Conservation (phyloP, 2,797 vertebrate species). For the Artibeus lituratus region DNA sequence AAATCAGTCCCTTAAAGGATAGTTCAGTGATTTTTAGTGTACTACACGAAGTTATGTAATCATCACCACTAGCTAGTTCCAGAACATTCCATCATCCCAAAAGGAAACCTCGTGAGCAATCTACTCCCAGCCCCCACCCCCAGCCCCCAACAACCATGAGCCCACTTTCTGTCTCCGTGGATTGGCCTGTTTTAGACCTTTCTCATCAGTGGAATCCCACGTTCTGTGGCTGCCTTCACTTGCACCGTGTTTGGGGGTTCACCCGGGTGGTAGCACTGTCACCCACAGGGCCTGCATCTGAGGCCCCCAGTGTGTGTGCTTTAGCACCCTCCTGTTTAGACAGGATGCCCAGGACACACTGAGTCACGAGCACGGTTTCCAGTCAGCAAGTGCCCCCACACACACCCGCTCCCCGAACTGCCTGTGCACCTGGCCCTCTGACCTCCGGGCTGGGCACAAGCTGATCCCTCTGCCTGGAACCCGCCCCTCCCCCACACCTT, state of each 20-base stretch:
- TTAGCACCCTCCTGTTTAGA: rapidly evolving
- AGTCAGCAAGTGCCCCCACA: no score
- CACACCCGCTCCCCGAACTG: not conserved
- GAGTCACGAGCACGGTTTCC: not conserved
- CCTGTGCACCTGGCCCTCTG: not conserved
- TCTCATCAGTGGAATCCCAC: not conserved
- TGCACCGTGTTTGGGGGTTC: not conserved
- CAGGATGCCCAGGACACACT: not conserved
- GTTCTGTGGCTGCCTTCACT: not conserved
- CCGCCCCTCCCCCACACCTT: not conserved
- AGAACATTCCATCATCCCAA: not conserved
- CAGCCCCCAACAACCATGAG: not conserved
- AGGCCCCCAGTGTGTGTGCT: no score
- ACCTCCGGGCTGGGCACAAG: rapidly evolving
- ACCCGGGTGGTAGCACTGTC: not conserved
- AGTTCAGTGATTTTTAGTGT: not conserved
- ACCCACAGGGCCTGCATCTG: not conserved
- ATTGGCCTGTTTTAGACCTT: not conserved
- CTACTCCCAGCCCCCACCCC: not conserved
- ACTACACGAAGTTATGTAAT: not conserved
- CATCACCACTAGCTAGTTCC: not conserved
- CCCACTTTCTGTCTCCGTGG: no score
- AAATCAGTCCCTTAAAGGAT: not conserved
- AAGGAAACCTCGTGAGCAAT: not conserved
- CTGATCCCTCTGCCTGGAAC: no score